Conservation (phyloP, 2,888 invertebrate genomes). For the Cryptocheilus praepositus region DNA sequence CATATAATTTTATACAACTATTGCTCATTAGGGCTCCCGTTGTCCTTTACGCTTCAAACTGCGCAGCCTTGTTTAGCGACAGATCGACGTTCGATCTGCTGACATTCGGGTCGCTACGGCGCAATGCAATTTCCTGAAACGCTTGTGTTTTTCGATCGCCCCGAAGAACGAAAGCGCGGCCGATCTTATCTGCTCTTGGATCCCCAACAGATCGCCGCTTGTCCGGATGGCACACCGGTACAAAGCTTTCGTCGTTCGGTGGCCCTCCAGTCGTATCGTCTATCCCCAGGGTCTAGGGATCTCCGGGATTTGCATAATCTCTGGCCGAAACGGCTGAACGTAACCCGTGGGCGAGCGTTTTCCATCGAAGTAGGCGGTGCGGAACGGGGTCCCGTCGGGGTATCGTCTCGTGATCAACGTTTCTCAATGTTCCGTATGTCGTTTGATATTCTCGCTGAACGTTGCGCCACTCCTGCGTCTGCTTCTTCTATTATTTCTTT, state of each 20-base stretch:
- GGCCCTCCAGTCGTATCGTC: slow-evolving; percentile 5
- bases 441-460: no score
- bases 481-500: no score
- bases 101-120: neutral
- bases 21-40: no score
- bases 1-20: no score
- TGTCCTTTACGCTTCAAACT: no score
- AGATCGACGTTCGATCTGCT: neutral
- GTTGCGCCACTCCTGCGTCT: no score
- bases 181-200: slow-evolving; percentile 34
- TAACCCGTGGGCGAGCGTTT: no score
- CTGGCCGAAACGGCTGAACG: slow-evolving; percentile 27
- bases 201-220: neutral
- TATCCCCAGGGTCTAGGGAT: slow-evolving; percentile 14
- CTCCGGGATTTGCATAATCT: slow-evolving; percentile 56
- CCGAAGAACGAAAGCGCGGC: slow-evolving; percentile 5
- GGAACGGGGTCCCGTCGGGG: neutral
- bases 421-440: no score
- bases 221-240: slow-evolving; percentile 4
- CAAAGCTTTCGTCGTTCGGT: slow-evolving; percentile 34
- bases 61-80: neutral
- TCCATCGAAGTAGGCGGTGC: neutral
- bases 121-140: slow-evolving; percentile 35
- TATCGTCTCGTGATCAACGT: no score
- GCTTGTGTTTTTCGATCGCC: slow-evolving; percentile 8